These are phyloP conservation scores for Solenodon paradoxus DNA, from an alignment of 2,113 vertebrate species.

Conservation along the genomic window DNA sequence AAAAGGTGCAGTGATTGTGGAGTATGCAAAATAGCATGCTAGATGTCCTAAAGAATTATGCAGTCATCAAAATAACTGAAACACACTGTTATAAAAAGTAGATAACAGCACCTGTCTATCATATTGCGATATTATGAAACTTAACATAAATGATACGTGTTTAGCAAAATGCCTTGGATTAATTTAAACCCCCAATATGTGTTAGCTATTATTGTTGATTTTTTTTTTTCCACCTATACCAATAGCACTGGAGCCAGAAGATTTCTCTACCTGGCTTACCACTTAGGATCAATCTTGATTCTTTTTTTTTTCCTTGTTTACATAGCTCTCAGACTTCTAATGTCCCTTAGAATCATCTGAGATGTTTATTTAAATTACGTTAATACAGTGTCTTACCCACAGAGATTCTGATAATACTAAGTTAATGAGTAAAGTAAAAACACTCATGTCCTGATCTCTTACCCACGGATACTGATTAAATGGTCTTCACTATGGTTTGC, in stretches of 20 bases:
- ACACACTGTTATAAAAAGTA: constrained; percentile 11
- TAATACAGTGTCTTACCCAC: not conserved
- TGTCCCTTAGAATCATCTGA: not conserved
- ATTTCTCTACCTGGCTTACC: not conserved
- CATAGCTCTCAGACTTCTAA: not conserved
- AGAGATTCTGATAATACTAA: not conserved
- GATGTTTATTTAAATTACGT: constrained; percentile 5
- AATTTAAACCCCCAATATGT: not conserved
- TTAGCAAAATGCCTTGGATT: constrained; percentile 21
- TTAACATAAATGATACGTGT: not conserved
- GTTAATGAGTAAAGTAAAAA: not conserved
- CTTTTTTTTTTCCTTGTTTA: not conserved
- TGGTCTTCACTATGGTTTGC: not conserved
- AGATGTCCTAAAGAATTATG: not conserved
- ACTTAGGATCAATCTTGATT: not conserved
- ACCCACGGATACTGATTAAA: not conserved
- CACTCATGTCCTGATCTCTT: not conserved
- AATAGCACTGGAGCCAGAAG: not conserved
- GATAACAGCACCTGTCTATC: not conserved
- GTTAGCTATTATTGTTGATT: not conserved
- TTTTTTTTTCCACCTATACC: not conserved
- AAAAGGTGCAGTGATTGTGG: not conserved
- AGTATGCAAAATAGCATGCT: not conserved
- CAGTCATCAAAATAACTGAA: not conserved
- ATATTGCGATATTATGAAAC: constrained; percentile 1